Base-by-base conservation (phyloP, 1,140 invertebrate species). In the Penaeus vannamei region DNA sequence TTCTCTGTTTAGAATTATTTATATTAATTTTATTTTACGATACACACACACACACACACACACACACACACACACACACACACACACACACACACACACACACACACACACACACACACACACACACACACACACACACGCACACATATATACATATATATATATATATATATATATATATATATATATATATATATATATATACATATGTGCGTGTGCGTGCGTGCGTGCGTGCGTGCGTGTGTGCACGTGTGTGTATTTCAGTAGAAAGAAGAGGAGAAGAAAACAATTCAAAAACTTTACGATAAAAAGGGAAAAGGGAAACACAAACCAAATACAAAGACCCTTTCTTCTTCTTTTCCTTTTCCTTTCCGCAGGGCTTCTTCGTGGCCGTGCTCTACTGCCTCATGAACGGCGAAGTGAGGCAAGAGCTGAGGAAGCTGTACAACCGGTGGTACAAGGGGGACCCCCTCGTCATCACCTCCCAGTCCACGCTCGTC, bases 361-460 rank as follows among this genome's bases (percentile, higher is more conserved):
- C 26, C 5, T 64, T 59, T 85, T 82, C 59, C 89, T 88, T 76
- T 76, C 85, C 91, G 32, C 92, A 96, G 95, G 96, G 96, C 61
- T 95, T 95, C 91, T 95, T 96, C 91, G 95, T 96, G 22, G 95
- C 95, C 0, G 93, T 96, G 53, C 92, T 96, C 42, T 96, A 96
- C 92, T 96, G 95, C 92, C 95, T 96, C 85, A 92, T 95, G 82
- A 96, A 96, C 92, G 95, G 94, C 0, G 95, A 96, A 92, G 95
- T 96, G 0, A 93, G 95, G 66, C 90, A 93, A 5, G 95, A 95
- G 91, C 91, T 95, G 22, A 84, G 90, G 19, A 93, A 93, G 69
- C 80, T 91, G 85, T 91, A 91, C 46, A 93, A 93, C n/a, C 94
- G 69, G 12, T 87, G 86, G 85, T 91, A 86, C 84, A 88, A 90